Base-by-base conservation (phyloP, 1,140 invertebrate genomes). In the Belonocnema kinseyi region DNA sequence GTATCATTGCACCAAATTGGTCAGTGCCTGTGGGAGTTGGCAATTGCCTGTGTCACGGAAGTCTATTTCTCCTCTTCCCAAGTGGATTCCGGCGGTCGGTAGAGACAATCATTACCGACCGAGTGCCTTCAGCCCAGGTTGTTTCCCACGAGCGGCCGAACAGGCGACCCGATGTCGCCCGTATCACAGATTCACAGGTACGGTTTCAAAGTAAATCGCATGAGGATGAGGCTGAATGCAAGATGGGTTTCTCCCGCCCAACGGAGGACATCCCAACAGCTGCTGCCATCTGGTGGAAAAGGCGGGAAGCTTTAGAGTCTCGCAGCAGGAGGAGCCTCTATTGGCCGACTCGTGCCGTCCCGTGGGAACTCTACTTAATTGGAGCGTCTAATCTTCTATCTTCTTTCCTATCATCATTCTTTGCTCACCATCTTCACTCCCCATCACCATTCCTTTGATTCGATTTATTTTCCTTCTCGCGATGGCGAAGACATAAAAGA, bases 201-300 rank as follows among this genome's bases (percentile, higher is more conserved):
- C 72, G 61, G 50, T 40, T 66, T 56, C 52, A 50, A 70, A 77
- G 79, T 75, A 76, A 79, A 75, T 75, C 50, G 73, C 40, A 46
- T 46, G 40, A 46, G 40, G 16, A 50, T 76, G 33, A 70, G 54
- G 51, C 40, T 78, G 75, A 74, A 72, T 76, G 72, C 58, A 77
- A 8, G 8, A 11, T 46, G 40, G 71, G 75, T 73, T n/a, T 72
- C 10, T 54, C 19, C 14, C 54, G 56, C 50, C 73, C 61, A 72
- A 71, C 21, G 26, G 17, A 46, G 12, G 10, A 19, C 12, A 85
- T 86, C 88, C 58, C 88, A 80, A 85, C 84, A 85, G 81, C 52
- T 90, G 87, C 89, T 87, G 88, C 89, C 88, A 87, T 82, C 89
- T 86, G 56, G 50, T 72, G 82, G 81, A 5, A 10, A 21, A 10